Evolutionary conservation across 1,140 invertebrate genomes (phyloP).

Genomic region (Neuroterus valhalla): DNA sequence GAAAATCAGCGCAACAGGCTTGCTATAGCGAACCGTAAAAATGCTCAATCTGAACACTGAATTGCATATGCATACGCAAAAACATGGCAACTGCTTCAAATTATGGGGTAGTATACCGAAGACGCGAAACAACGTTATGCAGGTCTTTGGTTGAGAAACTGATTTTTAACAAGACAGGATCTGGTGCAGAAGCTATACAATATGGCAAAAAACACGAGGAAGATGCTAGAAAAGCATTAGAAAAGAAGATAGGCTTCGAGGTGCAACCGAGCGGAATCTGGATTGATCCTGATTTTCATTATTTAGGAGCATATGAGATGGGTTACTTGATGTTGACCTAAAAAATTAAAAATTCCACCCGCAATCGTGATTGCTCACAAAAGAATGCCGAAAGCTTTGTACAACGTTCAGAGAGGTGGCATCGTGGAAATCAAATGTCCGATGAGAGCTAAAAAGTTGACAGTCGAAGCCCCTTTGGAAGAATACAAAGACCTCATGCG

Average conservation of each 20-base stretch:
- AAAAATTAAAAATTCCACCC: neutral
- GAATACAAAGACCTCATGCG: slow-evolving; percentile 31
- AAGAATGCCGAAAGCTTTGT: neutral
- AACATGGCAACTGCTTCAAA: neutral
- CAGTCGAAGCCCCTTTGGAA: slow-evolving; percentile 44
- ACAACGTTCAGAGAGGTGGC: slow-evolving; percentile 45
- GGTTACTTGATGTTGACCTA: slow-evolving; percentile 53
- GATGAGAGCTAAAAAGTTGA: slow-evolving; percentile 41
- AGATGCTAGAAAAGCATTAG: slow-evolving; percentile 55
- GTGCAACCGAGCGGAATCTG: slow-evolving; percentile 65
- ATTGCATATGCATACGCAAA: neutral
- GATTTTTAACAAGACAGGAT: slow-evolving; percentile 47
- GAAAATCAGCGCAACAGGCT: neutral
- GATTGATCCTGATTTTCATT: slow-evolving; percentile 57
- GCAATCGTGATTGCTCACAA: neutral
- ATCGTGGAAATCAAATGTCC: slow-evolving; percentile 68
- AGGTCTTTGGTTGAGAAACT: slow-evolving; percentile 49
- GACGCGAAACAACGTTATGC: slow-evolving; percentile 43
- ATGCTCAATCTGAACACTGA: neutral
- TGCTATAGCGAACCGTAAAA: neutral
- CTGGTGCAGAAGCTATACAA: slow-evolving; percentile 43
- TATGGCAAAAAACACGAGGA: slow-evolving; percentile 62
- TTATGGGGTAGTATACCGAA: neutral
- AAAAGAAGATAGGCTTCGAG: slow-evolving; percentile 41
- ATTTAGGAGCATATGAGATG: slow-evolving; percentile 69